These are phyloP conservation scores for Craseonycteris thonglongyai DNA, from an alignment of 2,113 vertebrate species.

Conservation along the genomic window DNA sequence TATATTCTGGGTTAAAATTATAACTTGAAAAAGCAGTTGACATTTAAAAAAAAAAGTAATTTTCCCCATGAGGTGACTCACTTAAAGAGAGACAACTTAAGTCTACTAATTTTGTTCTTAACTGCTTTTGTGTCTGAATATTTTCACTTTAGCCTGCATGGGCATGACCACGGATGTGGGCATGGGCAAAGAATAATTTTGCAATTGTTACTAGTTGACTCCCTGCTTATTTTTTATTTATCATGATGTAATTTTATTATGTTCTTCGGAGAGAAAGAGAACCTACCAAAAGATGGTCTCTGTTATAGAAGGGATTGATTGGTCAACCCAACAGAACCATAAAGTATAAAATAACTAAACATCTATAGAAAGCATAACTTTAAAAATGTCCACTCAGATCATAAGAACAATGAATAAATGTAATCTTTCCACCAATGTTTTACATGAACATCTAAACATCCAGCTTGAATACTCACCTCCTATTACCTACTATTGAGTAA, in stretches of 20 bases:
- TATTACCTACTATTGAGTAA: not conserved
- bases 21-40: conserved; percentile 8
- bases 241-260: not conserved
- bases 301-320: not conserved
- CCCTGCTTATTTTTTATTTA: not conserved
- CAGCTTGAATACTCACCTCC: not conserved
- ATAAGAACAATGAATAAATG: not conserved
- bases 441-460: not conserved
- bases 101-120: not conserved
- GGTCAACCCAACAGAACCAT: not conserved
- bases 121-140: not conserved
- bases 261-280: not conserved
- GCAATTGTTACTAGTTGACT: not conserved
- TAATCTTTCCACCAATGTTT: not conserved
- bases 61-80: not conserved
- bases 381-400: not conserved
- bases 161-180: not conserved
- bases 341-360: not conserved
- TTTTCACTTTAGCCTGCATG: not conserved
- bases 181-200: not conserved
- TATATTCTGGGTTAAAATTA: not conserved
- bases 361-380: not conserved
- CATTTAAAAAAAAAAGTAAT: not conserved
- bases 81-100: not conserved
- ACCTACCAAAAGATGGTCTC: not conserved